Evolutionary conservation across 2,113 vertebrate genomes (phyloP).

Genomic region (Heterotilapia buettikoferi): DNA sequence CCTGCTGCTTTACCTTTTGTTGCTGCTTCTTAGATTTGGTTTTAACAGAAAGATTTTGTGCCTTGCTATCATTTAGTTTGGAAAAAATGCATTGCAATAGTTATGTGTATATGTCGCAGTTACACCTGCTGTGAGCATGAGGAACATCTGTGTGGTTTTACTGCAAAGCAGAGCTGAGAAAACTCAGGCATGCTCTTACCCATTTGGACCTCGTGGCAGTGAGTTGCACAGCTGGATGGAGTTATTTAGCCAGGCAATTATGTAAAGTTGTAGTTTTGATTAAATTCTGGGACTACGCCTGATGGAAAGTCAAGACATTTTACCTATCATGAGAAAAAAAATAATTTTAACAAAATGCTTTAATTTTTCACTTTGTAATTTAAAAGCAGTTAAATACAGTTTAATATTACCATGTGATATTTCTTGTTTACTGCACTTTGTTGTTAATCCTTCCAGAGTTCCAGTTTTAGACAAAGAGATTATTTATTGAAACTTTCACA

Average conservation of each 20-base stretch:
- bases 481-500: not conserved
- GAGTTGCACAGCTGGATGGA: not conserved
- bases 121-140: not conserved
- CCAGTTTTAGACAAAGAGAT: not conserved
- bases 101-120: not conserved
- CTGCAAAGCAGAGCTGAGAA: not conserved
- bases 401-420: not conserved
- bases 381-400: not conserved
- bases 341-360: not conserved
- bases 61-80: not conserved
- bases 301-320: not conserved
- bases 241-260: not conserved
- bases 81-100: not conserved
- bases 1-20: not conserved
- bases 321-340: not conserved
- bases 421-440: not conserved
- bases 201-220: not conserved
- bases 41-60: not conserved
- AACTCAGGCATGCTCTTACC: not conserved
- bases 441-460: not conserved
- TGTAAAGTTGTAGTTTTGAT: not conserved
- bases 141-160: not conserved
- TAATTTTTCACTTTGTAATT: not conserved
- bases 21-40: not conserved
- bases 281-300: not conserved